Evolutionary conservation across 2,797 vertebrate species (phyloP).

Genomic region (Octomys mimax): DNA sequence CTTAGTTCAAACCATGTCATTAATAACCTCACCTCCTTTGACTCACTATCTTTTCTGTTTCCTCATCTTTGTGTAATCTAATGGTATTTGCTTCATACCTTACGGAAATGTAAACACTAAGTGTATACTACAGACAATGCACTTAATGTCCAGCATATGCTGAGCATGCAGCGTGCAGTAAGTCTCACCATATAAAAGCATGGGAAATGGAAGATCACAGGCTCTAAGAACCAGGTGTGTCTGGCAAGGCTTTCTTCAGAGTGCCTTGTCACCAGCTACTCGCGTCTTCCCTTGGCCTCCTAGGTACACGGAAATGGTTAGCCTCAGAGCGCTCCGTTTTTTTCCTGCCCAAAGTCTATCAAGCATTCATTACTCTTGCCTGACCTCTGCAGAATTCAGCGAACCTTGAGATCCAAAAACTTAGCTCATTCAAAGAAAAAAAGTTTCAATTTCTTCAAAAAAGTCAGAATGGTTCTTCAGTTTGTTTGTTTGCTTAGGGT

Average conservation of each 20-base stretch:
- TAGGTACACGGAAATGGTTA: background rate
- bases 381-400: slow-evolving; percentile 75
- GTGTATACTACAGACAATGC: background rate
- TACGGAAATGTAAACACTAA: slow-evolving; percentile 22
- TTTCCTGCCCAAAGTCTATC: slow-evolving; percentile 18
- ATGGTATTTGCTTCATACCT: slow-evolving; percentile 8
- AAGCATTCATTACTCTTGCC: slow-evolving; percentile 28
- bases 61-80: slow-evolving; percentile 33
- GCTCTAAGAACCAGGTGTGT: background rate
- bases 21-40: slow-evolving; percentile 1
- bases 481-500: slow-evolving; percentile 82
- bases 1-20: background rate
- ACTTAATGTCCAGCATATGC: background rate
- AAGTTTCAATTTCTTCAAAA: slow-evolving; percentile 59
- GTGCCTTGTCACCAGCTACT: background rate
- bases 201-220: background rate
- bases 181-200: background rate
- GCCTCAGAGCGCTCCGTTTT: background rate
- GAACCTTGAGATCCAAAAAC: slow-evolving; percentile 66
- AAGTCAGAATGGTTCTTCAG: slow-evolving; percentile 69
- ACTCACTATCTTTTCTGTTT: background rate
- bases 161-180: background rate
- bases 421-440: slow-evolving; percentile 43
- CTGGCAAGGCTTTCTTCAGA: background rate
- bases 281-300: background rate